phyloP scores from a whole-genome alignment of 1,140 invertebrate species.

The Cydia amplana region DNA sequence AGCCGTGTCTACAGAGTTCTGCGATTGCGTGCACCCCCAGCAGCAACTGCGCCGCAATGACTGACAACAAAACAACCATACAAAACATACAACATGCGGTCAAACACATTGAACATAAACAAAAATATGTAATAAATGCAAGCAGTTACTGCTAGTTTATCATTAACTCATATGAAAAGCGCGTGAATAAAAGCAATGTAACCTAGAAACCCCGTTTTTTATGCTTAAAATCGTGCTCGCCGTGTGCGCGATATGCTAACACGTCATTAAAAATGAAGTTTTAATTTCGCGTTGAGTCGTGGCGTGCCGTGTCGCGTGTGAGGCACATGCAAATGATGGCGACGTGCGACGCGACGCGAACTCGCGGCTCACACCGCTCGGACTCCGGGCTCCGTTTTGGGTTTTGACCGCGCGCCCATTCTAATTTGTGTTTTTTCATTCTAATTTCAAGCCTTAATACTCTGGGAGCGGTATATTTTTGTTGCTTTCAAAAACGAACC shows the following conservation, averaged over 20 bases:
- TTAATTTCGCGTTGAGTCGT: constrained; percentile 57
- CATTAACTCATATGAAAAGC: constrained; percentile 37
- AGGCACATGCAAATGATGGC: constrained; percentile 61
- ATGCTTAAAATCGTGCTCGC: constrained; percentile 37
- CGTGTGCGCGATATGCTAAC: constrained; percentile 54
- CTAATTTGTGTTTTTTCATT: no score
- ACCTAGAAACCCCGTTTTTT: constrained; percentile 43
- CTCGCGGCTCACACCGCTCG: background rate
- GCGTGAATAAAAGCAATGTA: constrained; percentile 41
- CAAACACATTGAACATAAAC: constrained; percentile 38
- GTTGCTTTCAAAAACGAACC: no score
- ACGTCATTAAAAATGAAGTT: constrained; percentile 74
- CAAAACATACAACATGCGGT: constrained; percentile 55
- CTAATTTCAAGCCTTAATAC: no score
- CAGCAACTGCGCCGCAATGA: constrained; percentile 71
- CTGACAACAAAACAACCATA: constrained; percentile 72
- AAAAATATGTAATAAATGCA: constrained; percentile 38
- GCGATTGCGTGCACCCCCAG: constrained; percentile 63
- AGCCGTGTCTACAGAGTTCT: constrained; percentile 60
- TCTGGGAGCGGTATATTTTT: no score
- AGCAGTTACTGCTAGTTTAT: constrained; percentile 16
- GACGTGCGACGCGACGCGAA: constrained; percentile 40
- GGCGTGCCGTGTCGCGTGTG: constrained; percentile 56
- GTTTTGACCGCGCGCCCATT: background rate
- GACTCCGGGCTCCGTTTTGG: no score